Percentiles rank a stretch among this genome's conserved stretches.
These are phyloP conservation scores for Edolisoma coerulescens DNA, from an alignment of 2,113 vertebrate genomes.

Conservation along the genomic window DNA sequence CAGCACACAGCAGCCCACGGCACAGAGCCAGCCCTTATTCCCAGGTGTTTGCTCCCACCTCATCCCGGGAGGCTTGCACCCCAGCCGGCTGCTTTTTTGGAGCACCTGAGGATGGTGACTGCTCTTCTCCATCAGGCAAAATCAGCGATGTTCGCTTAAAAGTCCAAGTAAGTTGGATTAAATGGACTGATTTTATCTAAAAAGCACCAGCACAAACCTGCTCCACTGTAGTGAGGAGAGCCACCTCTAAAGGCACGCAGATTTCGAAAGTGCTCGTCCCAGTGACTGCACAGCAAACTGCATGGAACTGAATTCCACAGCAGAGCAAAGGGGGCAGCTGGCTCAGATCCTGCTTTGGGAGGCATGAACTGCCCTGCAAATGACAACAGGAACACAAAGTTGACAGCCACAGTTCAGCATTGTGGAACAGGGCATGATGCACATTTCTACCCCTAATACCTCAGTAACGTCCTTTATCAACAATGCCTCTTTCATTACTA, in stretches of 20 bases:
- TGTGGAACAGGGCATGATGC: not conserved
- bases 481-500: not conserved
- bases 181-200: not conserved
- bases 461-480: not conserved
- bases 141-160: not conserved
- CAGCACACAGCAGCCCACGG: accelerated
- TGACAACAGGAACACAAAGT: not conserved
- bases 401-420: not conserved
- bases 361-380: not conserved
- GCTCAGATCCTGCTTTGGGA: not conserved
- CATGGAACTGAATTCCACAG: not conserved
- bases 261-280: not conserved
- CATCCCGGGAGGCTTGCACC: accelerated
- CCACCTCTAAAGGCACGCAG: not conserved
- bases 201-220: not conserved
- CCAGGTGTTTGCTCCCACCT: not conserved
- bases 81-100: not conserved
- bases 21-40: not conserved
- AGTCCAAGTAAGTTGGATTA: not conserved
- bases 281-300: accelerated
- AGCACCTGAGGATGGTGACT: not conserved
- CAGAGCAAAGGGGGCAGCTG: not conserved
- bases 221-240: not conserved
- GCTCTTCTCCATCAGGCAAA: not conserved
- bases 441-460: not conserved